Conservation (phyloP, 2,113 vertebrate species). For the Potamarius usumacintae region DNA sequence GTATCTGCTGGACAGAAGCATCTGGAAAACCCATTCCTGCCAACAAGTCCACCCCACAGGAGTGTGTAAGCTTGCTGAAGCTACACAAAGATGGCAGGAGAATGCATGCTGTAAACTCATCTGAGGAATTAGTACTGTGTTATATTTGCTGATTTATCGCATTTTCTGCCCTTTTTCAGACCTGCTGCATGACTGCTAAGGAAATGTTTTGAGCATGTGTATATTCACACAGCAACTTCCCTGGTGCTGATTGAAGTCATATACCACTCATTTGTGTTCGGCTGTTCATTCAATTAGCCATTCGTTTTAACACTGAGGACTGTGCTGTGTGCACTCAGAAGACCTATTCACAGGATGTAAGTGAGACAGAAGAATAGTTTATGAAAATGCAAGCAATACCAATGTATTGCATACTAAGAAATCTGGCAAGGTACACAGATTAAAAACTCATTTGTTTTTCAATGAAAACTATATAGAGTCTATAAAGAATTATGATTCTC, state of each 20-base stretch:
- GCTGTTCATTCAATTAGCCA: constrained; percentile 3
- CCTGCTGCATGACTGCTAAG: constrained; percentile 18
- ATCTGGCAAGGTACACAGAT: not conserved
- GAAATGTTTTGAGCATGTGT: constrained; percentile 14
- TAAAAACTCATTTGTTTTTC: constrained; percentile 11
- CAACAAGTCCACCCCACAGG: constrained; percentile 45
- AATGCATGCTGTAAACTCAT: constrained; percentile 36
- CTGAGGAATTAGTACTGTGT: constrained; percentile 28
- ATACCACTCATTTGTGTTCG: constrained; percentile 10
- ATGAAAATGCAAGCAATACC: not conserved
- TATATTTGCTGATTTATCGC: constrained; percentile 48
- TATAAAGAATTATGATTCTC: constrained; percentile 18
- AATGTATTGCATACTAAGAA: not conserved
- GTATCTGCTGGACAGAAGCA: constrained; percentile 36
- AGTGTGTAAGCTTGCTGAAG: constrained; percentile 36
- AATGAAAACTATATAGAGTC: constrained; percentile 3
- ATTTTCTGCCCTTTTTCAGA: constrained; percentile 1
- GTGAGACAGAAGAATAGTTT: not conserved
- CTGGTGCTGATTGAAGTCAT: not conserved
- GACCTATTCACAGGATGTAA: not conserved
- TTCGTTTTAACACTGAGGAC: not conserved
- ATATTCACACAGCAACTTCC: constrained; percentile 9
- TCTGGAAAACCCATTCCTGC: constrained; percentile 53
- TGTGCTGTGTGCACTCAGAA: not conserved
- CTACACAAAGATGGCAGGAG: constrained; percentile 27